Percentiles rank a stretch among this genome's conserved stretches.
Conservation (phyloP, 2,113 vertebrate species). For the Anguilla japonica region DNA sequence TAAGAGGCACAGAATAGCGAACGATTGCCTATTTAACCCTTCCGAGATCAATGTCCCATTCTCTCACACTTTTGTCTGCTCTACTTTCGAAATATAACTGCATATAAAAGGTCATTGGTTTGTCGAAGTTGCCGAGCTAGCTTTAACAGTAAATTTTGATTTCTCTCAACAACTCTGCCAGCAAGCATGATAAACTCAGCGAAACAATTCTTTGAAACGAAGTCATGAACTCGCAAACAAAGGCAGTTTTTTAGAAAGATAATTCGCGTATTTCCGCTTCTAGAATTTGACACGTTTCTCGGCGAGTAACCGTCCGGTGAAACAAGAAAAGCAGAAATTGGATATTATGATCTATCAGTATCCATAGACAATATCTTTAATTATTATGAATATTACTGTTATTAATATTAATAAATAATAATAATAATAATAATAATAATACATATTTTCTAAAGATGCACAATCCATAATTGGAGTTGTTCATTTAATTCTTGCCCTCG, state of each 20-base stretch:
- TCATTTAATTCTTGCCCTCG: not conserved
- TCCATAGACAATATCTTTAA: too few species aligned
- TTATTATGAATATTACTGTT: too few species aligned
- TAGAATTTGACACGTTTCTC: not conserved
- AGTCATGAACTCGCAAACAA: not conserved
- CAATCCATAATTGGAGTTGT: not conserved
- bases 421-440: not conserved
- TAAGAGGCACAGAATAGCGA: slow-evolving; percentile 38
- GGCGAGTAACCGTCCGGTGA: not conserved
- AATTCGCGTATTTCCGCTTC: not conserved
- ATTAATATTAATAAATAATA: too few species aligned
- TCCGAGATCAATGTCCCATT: slow-evolving; percentile 46
- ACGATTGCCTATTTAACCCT: slow-evolving; percentile 55
- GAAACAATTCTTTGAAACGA: not conserved
- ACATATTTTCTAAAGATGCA: not conserved
- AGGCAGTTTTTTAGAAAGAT: slow-evolving; percentile 6
- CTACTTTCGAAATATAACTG: not conserved
- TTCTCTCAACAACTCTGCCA: not conserved
- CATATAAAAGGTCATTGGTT: slow-evolving; percentile 5
- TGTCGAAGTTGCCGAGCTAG: not conserved
- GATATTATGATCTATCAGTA: not conserved
- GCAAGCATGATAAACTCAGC: not conserved
- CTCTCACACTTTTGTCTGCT: slow-evolving; percentile 37
- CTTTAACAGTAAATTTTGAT: not conserved
- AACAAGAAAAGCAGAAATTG: not conserved